Percentiles rank a stretch among this genome's conserved stretches.
Conservation (phyloP, 2,113 vertebrate genomes). For the Rhinichthys klamathensis region DNA sequence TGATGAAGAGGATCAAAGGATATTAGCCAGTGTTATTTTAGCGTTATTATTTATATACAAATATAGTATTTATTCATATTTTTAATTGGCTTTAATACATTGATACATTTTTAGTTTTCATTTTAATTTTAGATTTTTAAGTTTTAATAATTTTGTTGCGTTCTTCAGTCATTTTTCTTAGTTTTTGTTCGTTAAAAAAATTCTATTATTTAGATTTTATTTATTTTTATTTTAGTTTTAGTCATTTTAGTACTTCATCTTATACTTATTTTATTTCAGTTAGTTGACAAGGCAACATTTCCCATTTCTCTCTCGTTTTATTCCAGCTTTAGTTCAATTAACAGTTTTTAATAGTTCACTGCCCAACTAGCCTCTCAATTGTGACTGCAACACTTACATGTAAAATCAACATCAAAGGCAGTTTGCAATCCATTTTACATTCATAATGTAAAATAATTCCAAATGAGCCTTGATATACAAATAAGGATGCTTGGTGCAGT, state of each 20-base stretch:
- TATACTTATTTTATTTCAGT: no score
- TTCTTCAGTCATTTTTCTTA: neutral
- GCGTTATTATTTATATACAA: neutral
- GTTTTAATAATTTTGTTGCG: neutral
- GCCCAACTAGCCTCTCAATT: neutral
- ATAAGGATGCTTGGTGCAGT: neutral
- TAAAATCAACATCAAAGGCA: neutral
- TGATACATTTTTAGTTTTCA: no score
- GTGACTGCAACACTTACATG: neutral
- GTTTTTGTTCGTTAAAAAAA: neutral
- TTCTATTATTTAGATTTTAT: neutral
- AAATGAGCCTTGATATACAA: neutral
- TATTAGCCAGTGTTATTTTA: neutral
- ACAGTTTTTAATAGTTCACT: no score
- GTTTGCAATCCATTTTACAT: neutral
- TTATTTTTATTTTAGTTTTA: no score
- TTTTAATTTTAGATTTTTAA: no score
- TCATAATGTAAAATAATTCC: neutral
- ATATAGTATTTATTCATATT: neutral
- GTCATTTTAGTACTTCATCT: no score
- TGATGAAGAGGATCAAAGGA: no score
- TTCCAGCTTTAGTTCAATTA: neutral
- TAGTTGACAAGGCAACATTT: no score
- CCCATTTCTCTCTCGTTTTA: no score
- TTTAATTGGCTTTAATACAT: neutral